Percentiles rank a stretch among this genome's conserved stretches.
Conservation (phyloP, 2,113 vertebrate species). For the Hydrolagus affinis region DNA sequence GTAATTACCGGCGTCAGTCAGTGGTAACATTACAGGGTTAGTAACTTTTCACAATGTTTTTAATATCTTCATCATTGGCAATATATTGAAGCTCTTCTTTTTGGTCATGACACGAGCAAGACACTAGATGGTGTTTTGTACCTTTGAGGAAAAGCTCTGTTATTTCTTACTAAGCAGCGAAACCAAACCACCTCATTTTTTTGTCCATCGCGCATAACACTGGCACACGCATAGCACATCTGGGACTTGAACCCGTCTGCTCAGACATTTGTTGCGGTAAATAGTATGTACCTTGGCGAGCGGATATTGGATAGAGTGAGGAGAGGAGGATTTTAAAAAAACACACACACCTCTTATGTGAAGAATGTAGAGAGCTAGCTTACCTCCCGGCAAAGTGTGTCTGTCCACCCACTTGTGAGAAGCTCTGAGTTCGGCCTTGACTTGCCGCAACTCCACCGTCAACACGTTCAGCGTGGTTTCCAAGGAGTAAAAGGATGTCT, state of each 20-base stretch:
- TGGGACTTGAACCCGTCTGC: not conserved
- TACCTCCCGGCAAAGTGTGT: slow-evolving; percentile 71
- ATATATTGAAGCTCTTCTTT: not conserved
- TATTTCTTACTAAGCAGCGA: not conserved
- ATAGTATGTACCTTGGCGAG: not conserved
- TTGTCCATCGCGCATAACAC: not conserved
- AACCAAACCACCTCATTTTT: not conserved
- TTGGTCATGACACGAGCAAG: not conserved
- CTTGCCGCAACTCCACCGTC: slow-evolving; percentile 53
- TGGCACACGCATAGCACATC: too few species aligned
- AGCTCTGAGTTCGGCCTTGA: slow-evolving; percentile 49
- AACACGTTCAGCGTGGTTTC: slow-evolving; percentile 39
- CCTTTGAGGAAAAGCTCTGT: too few species aligned
- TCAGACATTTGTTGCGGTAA: not conserved
- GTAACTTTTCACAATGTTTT: too few species aligned
- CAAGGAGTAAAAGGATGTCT: not conserved
- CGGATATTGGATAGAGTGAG: not conserved
- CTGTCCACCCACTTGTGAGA: slow-evolving; percentile 48
- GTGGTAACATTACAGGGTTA: too few species aligned
- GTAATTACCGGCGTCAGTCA: too few species aligned
- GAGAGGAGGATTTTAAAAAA: not conserved
- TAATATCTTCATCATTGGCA: too few species aligned
- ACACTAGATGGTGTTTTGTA: not conserved
- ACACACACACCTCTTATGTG: slow-evolving; percentile 13
- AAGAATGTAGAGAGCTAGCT: slow-evolving; percentile 31